Conservation (phyloP, 2,797 vertebrate species). For the Scyliorhinus canicula region DNA sequence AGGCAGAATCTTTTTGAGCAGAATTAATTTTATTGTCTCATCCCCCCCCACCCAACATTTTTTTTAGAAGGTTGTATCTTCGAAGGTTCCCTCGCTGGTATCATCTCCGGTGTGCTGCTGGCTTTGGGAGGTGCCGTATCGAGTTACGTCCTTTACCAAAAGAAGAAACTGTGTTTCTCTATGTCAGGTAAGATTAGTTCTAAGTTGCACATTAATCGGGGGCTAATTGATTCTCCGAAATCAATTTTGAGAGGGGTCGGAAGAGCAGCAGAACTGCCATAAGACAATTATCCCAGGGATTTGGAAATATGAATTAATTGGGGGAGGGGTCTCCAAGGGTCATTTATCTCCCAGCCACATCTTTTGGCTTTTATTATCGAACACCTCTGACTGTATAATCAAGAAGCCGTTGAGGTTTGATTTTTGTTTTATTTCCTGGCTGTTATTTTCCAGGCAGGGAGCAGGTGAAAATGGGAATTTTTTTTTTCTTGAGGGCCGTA, state of each 20-base stretch:
- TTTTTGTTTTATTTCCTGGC: neutral
- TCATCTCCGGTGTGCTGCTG: conserved; percentile 67
- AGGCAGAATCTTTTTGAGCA: neutral
- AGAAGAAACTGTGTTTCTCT: conserved; percentile 91
- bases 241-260: neutral
- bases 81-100: conserved; percentile 63
- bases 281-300: neutral
- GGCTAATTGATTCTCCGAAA: neutral
- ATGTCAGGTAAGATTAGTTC: conserved; percentile 56
- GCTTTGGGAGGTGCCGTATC: conserved; percentile 72
- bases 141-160: conserved; percentile 89
- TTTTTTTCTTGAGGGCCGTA: too few species aligned
- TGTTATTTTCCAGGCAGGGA: neutral
- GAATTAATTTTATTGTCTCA: neutral
- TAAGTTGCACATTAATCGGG: neutral
- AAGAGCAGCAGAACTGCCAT: neutral
- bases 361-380: neutral
- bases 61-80: conserved; percentile 9
- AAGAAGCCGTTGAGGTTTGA: neutral
- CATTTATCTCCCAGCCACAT: neutral
- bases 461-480: neutral
- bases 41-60: too few species aligned
- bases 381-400: neutral
- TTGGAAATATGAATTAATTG: neutral
- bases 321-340: too few species aligned